Conservation (phyloP, 2,797 vertebrate genomes). For the Cheirogaleus major region DNA sequence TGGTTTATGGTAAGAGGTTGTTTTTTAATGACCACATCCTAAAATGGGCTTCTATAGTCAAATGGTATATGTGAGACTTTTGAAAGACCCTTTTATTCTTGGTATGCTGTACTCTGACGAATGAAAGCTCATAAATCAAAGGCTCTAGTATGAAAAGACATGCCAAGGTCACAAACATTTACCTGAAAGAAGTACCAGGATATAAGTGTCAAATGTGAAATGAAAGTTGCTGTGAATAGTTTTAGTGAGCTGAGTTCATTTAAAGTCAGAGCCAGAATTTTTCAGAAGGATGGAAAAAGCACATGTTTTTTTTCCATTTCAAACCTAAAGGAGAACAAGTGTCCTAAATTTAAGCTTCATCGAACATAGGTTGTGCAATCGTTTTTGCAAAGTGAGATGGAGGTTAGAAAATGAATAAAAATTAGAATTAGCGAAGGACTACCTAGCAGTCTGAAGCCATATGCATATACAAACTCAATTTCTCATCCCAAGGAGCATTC, state of each 20-base stretch:
- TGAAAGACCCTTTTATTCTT: slow-evolving; percentile 61
- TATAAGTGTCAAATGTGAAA: slow-evolving; percentile 48
- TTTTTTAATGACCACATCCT: slow-evolving; percentile 33
- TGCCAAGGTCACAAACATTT: slow-evolving; percentile 57
- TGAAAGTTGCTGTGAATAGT: slow-evolving; percentile 23
- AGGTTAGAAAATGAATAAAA: not conserved
- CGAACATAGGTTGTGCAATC: not conserved
- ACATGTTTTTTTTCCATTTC: slow-evolving; percentile 14
- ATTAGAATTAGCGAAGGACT: slow-evolving; percentile 39
- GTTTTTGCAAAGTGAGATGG: not conserved
- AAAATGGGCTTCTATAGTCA: slow-evolving; percentile 38
- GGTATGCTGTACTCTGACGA: slow-evolving; percentile 48
- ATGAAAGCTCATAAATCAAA: slow-evolving; percentile 56
- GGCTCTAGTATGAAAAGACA: slow-evolving; percentile 49
- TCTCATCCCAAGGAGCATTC: not conserved
- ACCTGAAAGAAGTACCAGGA: slow-evolving; percentile 58
- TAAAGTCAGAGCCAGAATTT: slow-evolving; percentile 31
- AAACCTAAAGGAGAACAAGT: slow-evolving; percentile 43
- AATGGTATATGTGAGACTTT: slow-evolving; percentile 34
- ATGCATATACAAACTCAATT: not conserved
- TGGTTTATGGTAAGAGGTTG: slow-evolving; percentile 27
- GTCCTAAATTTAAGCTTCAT: not conserved
- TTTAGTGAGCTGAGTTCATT: slow-evolving; percentile 47
- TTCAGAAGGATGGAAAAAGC: not conserved
- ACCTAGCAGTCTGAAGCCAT: not conserved